Evolutionary conservation across 1,140 invertebrate genomes (phyloP), one percentile per base, ranked within the genome.

Genomic region (Rhopalosiphum padi): DNA sequence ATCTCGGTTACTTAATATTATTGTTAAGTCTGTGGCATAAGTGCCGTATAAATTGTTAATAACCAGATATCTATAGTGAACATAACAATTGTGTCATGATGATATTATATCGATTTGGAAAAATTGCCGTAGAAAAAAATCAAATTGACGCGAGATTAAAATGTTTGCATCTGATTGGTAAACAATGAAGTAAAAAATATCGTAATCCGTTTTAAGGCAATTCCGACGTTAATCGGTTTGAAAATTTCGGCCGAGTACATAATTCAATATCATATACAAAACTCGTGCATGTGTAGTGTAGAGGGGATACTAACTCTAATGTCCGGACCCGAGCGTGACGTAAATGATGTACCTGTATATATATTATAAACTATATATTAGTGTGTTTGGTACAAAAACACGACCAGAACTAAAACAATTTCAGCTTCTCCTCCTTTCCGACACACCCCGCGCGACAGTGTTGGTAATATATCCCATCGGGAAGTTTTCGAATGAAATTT

Each of bases 401-500:
- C 37, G 53, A 68, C 37, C 15, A 68, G 37, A 68, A 90, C 89
- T 90, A 68, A 60, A 90, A 90, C 55, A 55, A 41, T 90, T 90
- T 68, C 60, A n/a, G 0, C 21, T 51, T 51, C 25, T 6, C 15
- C 23, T 30, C 25, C 55, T 2, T 51, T 51, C 55, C 8, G 23
- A 25, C 7, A 9, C 55, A 51, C 30, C 9, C 41, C 25, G 21
- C 2, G 21, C 35, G 37, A 83, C 30, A 83, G 25, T 85, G 22
- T 15, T 43, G 6, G 46, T 92, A 92, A 92, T 77, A 77, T n/a
- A 77, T 92, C 51, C 21, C 46, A 37, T 92, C 46, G 46, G 35
- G 37, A 93, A 93, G 48, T 93, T 93, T 93, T 93, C 82, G 82
- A 93, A 93, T 85, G n/a, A 93, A 93, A 86, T 93, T 86, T 51